phyloP scores from a whole-genome alignment of 2,113 vertebrate genomes.

The Lanius ludovicianus region DNA sequence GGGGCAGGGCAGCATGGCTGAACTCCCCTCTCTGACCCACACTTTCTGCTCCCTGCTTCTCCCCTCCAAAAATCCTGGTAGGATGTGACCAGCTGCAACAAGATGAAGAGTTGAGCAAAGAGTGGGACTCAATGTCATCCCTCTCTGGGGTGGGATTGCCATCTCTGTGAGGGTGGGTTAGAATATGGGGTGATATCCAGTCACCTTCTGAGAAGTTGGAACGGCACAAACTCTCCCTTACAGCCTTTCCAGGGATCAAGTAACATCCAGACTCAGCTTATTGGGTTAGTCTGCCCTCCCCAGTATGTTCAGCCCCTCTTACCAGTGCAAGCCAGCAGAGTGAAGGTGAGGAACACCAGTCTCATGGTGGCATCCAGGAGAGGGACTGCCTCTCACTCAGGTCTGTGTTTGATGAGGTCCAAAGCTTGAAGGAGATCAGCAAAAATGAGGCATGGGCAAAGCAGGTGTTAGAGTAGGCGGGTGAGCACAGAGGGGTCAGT shows the following conservation, averaged over 20 bases:
- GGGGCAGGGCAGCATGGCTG: constrained; percentile 63
- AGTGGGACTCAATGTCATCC: not conserved
- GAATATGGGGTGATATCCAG: not conserved
- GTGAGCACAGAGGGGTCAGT: not conserved
- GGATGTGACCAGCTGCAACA: not conserved
- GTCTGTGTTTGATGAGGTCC: not conserved
- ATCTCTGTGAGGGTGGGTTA: not conserved
- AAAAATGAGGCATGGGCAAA: not conserved
- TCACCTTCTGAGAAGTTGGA: not conserved
- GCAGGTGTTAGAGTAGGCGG: not conserved
- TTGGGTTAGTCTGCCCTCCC: not conserved
- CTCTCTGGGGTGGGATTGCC: not conserved
- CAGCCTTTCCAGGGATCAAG: not conserved
- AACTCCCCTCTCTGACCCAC: constrained; percentile 70
- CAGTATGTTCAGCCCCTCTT: not conserved
- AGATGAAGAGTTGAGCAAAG: not conserved
- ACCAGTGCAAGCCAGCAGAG: constrained; percentile 25
- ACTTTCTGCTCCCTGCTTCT: constrained; percentile 1
- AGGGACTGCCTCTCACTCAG: not conserved
- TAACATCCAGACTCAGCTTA: not conserved
- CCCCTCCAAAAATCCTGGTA: not conserved
- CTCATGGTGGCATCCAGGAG: constrained; percentile 29
- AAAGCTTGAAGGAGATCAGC: not conserved
- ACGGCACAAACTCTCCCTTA: not conserved
- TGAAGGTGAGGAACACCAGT: not conserved